Evolutionary conservation across 2,888 invertebrate species (phyloP).

Genomic region (Buathra laborator): DNA sequence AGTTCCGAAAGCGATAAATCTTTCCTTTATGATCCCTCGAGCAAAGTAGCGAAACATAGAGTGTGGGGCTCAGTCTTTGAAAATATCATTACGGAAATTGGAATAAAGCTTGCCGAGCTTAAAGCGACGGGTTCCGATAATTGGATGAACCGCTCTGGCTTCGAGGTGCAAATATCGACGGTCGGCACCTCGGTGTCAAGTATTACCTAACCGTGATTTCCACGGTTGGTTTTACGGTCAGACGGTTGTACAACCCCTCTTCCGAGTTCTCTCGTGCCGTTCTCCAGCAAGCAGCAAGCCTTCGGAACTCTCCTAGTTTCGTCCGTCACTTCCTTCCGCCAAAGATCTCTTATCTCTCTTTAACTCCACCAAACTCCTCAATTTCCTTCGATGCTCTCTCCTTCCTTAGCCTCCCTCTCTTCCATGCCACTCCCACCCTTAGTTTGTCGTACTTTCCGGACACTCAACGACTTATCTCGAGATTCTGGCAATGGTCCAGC

Average conservation of each 20-base stretch:
- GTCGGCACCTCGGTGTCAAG: constrained; percentile 46
- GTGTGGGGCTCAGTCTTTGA: constrained; percentile 67
- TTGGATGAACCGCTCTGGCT: constrained; percentile 74
- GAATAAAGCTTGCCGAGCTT: constrained; percentile 68
- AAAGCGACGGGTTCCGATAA: constrained; percentile 67
- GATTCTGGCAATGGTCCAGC: constrained; percentile 67
- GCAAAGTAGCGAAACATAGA: not conserved
- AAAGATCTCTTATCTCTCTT: constrained; percentile 33
- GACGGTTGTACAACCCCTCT: constrained; percentile 17
- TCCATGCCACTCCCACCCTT: constrained; percentile 11
- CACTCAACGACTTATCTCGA: constrained; percentile 57
- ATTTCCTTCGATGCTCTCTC: constrained; percentile 2
- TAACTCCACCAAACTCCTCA: constrained; percentile 43
- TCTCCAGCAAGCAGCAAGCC: not conserved
- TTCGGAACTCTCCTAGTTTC: constrained; percentile 24
- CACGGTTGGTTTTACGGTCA: constrained; percentile 58
- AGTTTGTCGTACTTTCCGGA: constrained; percentile 43
- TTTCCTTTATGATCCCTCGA: not conserved
- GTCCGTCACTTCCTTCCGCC: constrained; percentile 4
- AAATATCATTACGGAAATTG: constrained; percentile 76
- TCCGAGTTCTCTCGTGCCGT: not conserved
- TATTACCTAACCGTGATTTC: constrained; percentile 58
- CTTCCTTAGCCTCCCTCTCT: too few relatives aligned
- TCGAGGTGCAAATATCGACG: constrained; percentile 68
- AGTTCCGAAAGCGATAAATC: constrained; percentile 22